Conservation (phyloP, 2,113 vertebrate genomes). For the Pantherophis guttatus region DNA sequence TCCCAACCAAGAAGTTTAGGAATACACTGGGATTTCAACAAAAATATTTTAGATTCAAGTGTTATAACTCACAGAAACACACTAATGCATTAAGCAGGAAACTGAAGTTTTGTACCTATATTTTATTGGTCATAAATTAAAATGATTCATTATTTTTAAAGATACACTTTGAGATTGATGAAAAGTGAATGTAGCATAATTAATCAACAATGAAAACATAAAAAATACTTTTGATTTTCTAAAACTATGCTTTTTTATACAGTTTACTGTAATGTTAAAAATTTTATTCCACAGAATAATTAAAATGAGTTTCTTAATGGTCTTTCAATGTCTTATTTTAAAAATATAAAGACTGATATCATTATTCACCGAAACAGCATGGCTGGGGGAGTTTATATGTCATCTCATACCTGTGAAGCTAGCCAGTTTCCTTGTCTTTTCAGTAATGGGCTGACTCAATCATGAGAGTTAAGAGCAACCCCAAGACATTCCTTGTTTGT, state of each 20-base stretch:
- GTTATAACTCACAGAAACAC: background rate
- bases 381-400: background rate
- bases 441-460: background rate
- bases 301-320: background rate
- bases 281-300: background rate
- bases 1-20: background rate
- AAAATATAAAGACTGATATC: background rate
- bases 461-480: background rate
- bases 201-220: background rate
- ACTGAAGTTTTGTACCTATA: background rate
- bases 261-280: background rate
- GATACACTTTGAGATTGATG: background rate
- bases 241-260: background rate
- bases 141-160: background rate
- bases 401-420: background rate
- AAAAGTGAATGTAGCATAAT: background rate
- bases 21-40: background rate
- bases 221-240: background rate
- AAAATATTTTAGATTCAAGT: background rate
- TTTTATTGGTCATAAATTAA: background rate
- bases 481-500: background rate
- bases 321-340: background rate
- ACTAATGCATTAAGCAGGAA: background rate
- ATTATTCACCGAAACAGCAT: background rate
- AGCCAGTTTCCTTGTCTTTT: background rate